Base-by-base conservation (phyloP, 2,113 vertebrate genomes). In the Uria lomvia region DNA sequence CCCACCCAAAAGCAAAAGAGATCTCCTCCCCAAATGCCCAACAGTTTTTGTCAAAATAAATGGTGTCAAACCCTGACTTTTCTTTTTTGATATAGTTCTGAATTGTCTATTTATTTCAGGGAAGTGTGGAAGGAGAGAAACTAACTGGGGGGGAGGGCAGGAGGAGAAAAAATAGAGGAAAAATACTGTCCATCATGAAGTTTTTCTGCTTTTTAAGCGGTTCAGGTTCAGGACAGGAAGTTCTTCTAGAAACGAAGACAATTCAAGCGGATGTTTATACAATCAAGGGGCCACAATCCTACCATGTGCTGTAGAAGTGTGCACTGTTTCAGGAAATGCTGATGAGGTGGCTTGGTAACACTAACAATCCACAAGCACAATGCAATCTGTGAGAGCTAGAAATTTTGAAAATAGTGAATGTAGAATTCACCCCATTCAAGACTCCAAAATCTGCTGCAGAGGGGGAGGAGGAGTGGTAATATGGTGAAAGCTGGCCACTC, bases 141-240 rank as follows among this genome's bases (percentile, higher is more conserved):
- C 7, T 19, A 70, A 36, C 6, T 10, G 13, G 10, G 15, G 11
- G 23, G 58, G 58, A 14, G 34, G 34, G 55, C 5, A 7, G 11
- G 53, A 32, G 29, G 53, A 38, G 40, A 24, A 53, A 24, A n/a
- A 26, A 30, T 50, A 63, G 19, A 45, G 8, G 14, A 58, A 84
- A 80, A 77, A 9, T 30, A 29, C 4, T 45, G 8, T 9, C 3
- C 1, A 29, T 78, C 88, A 75, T 45, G 0, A 71, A 5, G 1
- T 20, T 71, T 70, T 72, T 21, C 24, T 72, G 5, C 0, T 67
- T 72, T 83, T 59, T 42, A 73, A 68, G 23, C 15, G 21, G 6
- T 34, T 63, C 38, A 53, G 3, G 36, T 24, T 71, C 34, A 60
- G 12, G 19, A 58, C 8, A 71, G 23, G 34, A 81, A 56, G 10